Percentiles rank a stretch among this genome's conserved stretches.
Evolutionary conservation across 2,113 vertebrate species (phyloP).

Genomic region (Panurus biarmicus): DNA sequence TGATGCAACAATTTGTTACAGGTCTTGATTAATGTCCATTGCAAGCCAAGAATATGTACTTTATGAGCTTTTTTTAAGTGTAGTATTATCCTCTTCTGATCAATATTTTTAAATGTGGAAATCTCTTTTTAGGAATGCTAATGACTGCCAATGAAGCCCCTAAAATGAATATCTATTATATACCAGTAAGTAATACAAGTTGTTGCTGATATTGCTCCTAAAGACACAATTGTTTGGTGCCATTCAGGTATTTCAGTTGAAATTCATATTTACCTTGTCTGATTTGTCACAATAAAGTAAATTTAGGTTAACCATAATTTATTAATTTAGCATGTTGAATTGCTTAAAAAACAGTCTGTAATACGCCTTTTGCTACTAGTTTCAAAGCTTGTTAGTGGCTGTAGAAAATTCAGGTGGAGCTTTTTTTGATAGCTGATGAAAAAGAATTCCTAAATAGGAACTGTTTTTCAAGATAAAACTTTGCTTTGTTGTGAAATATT

Average conservation of each 20-base stretch:
- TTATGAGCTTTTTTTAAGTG: background rate
- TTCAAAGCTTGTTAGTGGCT: background rate
- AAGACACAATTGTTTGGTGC: background rate
- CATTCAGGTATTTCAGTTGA: background rate
- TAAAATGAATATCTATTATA: conserved; percentile 97
- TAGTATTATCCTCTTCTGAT: background rate
- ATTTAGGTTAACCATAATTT: background rate
- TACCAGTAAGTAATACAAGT: conserved; percentile 82
- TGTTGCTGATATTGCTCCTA: background rate
- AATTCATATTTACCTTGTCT: background rate
- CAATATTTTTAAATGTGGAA: background rate
- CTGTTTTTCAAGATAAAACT: background rate
- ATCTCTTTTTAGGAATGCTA: conserved; percentile 85
- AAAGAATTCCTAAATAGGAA: background rate
- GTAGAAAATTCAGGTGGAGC: background rate
- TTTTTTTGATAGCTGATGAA: background rate
- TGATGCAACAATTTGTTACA: background rate
- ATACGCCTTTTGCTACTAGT: background rate
- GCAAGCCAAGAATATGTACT: background rate
- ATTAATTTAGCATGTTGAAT: background rate
- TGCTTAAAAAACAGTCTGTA: background rate
- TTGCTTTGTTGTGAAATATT: background rate
- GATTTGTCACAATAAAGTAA: background rate
- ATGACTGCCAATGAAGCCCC: conserved; percentile 95
- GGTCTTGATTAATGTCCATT: background rate